Conservation (phyloP, 2,113 vertebrate species). For the Macquaria australasica region DNA sequence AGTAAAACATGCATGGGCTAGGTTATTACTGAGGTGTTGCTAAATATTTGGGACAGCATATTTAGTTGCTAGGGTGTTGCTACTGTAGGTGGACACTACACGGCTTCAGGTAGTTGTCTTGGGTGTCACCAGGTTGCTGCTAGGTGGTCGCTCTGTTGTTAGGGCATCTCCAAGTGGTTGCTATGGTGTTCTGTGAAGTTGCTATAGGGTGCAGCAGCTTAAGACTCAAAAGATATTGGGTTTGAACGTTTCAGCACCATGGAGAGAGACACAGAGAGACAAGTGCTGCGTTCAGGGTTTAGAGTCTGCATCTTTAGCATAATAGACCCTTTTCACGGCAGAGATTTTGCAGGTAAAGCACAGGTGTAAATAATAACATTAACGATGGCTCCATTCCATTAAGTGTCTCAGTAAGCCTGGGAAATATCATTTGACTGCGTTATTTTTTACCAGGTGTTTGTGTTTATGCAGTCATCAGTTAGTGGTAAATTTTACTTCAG, state of each 20-base stretch:
- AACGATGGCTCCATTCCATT: too few relatives aligned
- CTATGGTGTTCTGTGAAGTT: not conserved
- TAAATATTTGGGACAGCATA: not conserved
- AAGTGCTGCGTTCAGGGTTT: not conserved
- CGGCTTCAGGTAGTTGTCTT: not conserved
- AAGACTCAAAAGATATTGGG: not conserved
- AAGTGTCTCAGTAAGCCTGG: too few relatives aligned
- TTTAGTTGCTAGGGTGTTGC: not conserved
- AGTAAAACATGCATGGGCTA: not conserved
- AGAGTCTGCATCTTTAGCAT: not conserved
- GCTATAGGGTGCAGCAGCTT: not conserved
- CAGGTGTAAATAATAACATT: too few relatives aligned
- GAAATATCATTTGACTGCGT: too few relatives aligned
- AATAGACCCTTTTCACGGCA: too few relatives aligned
- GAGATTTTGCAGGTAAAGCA: too few relatives aligned
- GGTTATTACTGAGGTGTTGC: not conserved
- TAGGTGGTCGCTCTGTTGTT: not conserved
- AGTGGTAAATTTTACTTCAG: too few relatives aligned
- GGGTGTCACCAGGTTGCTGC: not conserved
- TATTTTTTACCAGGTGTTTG: too few relatives aligned
- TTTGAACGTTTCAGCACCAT: not conserved
- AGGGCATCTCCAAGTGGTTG: too few relatives aligned
- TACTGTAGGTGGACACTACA: not conserved
- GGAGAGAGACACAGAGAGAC: not conserved
- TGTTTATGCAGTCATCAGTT: too few relatives aligned